A percentile compares a stretch with the other conserved stretches of the same genome.
Evolutionary conservation across 2,888 invertebrate genomes (phyloP).

Genomic region (Alentia gelatinosa): DNA sequence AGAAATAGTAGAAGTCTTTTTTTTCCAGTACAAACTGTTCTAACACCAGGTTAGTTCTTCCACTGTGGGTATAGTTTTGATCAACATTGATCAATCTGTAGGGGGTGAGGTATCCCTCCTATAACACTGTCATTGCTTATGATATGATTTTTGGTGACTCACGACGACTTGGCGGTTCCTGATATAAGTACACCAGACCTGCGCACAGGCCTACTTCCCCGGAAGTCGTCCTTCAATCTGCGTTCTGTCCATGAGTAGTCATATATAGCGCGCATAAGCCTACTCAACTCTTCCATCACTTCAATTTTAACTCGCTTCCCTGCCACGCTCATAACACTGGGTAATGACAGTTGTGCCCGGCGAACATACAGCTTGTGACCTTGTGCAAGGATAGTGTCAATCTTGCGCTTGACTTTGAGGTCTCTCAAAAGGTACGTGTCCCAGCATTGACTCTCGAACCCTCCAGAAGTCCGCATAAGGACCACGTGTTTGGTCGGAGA

Average conservation of each 20-base stretch:
- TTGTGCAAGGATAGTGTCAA: neutral
- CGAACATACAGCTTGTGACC: constrained; percentile 17
- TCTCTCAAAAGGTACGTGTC: neutral
- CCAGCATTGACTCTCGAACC: neutral
- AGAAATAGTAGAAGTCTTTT: too few species aligned
- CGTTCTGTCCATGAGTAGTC: constrained; percentile 24
- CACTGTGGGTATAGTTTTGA: too few species aligned
- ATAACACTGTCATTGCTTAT: too few species aligned
- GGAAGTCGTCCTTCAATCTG: neutral
- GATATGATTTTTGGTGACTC: neutral
- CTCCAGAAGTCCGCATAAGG: neutral
- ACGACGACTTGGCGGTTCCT: neutral
- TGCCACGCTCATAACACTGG: neutral
- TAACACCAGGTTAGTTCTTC: too few species aligned
- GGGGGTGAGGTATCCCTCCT: too few species aligned
- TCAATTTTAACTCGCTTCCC: neutral
- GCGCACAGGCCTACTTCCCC: neutral
- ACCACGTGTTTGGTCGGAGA: neutral
- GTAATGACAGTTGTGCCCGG: neutral
- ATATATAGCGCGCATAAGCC: neutral
- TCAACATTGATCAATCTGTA: too few species aligned
- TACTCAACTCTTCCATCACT: neutral
- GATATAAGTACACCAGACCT: neutral
- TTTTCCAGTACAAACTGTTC: too few species aligned
- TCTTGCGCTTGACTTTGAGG: neutral